Percentiles rank a stretch among this genome's conserved stretches.
Conservation (phyloP, 53 echinoderm and acorn worm species). For the Paracentrotus lividus region DNA sequence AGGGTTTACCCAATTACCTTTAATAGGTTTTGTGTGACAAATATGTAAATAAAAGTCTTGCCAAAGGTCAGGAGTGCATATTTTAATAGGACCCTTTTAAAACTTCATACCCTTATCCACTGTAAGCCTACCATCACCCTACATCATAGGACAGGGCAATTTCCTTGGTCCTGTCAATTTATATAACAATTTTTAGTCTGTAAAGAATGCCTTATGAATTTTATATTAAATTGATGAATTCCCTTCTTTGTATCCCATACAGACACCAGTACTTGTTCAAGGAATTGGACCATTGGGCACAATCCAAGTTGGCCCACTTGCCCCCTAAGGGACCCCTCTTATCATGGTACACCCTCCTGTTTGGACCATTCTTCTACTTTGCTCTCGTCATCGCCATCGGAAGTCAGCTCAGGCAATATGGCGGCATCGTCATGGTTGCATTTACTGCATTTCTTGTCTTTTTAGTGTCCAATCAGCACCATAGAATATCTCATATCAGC, state of each 20-base stretch:
- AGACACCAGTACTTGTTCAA: constrained; percentile 82
- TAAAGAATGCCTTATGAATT: too few relatives aligned
- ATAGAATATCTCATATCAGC: constrained; percentile 84
- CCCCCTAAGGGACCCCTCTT: constrained; percentile 90
- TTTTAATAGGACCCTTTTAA: too few relatives aligned
- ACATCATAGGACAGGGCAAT: too few relatives aligned
- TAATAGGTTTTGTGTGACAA: too few relatives aligned
- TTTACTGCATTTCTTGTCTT: constrained; percentile 68
- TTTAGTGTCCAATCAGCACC: constrained; percentile 77
- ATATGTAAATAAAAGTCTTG: too few relatives aligned
- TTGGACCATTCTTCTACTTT: constrained; percentile 81
- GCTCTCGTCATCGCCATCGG: constrained; percentile 66
- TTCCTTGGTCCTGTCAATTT: too few relatives aligned
- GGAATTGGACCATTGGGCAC: constrained; percentile 83
- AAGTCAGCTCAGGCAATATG: constrained; percentile 57
- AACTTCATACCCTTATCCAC: too few relatives aligned
- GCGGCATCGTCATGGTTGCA: constrained; percentile 70
- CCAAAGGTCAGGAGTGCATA: too few relatives aligned
- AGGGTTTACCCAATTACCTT: too few relatives aligned
- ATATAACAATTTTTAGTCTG: too few relatives aligned
- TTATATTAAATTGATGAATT: not conserved
- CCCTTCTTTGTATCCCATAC: not conserved
- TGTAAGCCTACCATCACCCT: too few relatives aligned
- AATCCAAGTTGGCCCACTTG: constrained; percentile 68
- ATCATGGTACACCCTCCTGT: constrained; percentile 90